Base-by-base conservation (phyloP, 92 coral and sea anemone genomes). In the Epizoanthus illoricatus region DNA sequence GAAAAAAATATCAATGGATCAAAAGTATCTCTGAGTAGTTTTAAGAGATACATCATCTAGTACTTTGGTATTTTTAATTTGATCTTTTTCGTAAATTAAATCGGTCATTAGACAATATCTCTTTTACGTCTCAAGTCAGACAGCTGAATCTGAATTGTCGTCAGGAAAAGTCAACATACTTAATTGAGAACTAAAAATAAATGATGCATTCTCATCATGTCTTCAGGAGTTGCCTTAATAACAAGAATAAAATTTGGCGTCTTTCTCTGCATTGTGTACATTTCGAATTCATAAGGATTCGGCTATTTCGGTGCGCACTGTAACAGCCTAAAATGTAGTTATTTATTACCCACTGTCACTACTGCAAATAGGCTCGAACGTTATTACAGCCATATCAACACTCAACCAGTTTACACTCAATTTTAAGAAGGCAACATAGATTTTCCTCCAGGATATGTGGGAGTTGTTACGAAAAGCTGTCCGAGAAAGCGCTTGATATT, bases 111-210 rank as follows among this genome's bases (percentile, higher is more conserved):
- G 3, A 78, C 71, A 41, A 62, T 62, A 78, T 78, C 70, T 78
- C 18, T 78, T 47, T 42, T 19, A 45, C 21, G 54, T 6, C 60
- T 19, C 24, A 61, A 42, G 0, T 61, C 20, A 66, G 71, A 47
- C 82, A 63, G 82, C 60, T 45, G 82, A 78, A 21, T 5, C 42
- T 0, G 54, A 78, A 41, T 43, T 63, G 72, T 63, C 61, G 62
- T 12, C 64, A 64, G 21, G 9, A 2, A 42, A 78, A 63, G 71
- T 78, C 82, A 78, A 78, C 82, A 78, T 33, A 20, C 70, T 78
- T 78, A 78, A 78, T 78, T 78, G 71, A 78, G 82, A 64, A 62
- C 15, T 57, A 42, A 78, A 78, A 78, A 63, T 42, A 56, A 43
- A 45, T 72, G 71, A 23, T 4, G 82, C 58, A 23, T 63, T 63